These are phyloP conservation scores for Hipposideros larvatus DNA, from an alignment of 2,797 vertebrate genomes.

Conservation along the genomic window DNA sequence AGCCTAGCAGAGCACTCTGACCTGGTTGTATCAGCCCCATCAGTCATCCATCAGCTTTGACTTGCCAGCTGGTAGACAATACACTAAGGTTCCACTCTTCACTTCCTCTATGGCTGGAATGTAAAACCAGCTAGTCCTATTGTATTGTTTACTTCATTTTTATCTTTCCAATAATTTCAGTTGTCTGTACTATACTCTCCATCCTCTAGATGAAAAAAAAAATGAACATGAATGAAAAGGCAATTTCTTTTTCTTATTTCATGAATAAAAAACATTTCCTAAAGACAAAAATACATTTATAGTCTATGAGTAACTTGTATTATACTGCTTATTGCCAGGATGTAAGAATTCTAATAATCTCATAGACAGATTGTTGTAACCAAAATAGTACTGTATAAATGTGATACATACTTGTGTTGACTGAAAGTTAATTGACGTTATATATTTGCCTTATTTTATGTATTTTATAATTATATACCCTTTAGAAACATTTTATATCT, in stretches of 20 bases:
- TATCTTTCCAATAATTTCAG: background rate
- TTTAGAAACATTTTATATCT: background rate
- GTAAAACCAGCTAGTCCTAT: background rate
- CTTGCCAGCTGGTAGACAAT: background rate
- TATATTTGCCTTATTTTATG: background rate
- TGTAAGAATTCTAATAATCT: background rate
- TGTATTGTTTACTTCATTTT: background rate
- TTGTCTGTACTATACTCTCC: background rate
- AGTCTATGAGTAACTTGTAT: background rate
- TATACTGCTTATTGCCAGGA: background rate
- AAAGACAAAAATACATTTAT: background rate
- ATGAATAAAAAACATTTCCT: background rate
- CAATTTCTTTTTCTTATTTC: background rate
- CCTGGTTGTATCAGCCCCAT: constrained; percentile 43
- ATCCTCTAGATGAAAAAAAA: background rate
- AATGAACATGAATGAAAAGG: background rate
- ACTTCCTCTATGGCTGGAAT: background rate
- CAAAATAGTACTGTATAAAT: background rate
- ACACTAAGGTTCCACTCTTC: background rate
- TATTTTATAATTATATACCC: background rate
- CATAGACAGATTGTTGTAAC: background rate
- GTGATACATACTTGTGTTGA: background rate
- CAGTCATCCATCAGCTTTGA: background rate
- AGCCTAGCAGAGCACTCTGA: background rate
- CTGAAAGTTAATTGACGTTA: background rate